Conservation (phyloP, 2,797 vertebrate genomes). For the Benthosema pterotum region DNA sequence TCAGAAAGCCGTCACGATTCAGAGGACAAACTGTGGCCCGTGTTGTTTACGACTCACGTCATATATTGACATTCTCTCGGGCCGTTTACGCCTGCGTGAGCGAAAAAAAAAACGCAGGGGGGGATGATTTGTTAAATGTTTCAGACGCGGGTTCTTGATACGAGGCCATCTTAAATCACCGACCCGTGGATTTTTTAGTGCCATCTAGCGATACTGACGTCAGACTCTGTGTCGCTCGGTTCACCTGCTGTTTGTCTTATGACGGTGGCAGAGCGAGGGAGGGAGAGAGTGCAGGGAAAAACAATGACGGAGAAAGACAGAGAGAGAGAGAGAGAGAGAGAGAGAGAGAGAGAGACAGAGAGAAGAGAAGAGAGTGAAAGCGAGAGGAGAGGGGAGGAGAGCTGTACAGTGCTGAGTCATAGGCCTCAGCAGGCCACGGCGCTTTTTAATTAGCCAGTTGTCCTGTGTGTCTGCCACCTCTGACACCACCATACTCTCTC, state of each 20-base stretch:
- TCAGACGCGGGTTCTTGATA: background rate
- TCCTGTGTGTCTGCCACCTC: conserved; percentile 60
- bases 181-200: too few species aligned
- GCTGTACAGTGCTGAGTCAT: conserved; percentile 65
- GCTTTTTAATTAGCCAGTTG: conserved; percentile 71
- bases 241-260: conserved; percentile 37
- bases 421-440: conserved; percentile 59
- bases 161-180: too few species aligned
- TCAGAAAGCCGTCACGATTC: too few species aligned
- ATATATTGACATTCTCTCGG: too few species aligned
- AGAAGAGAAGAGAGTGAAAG: background rate
- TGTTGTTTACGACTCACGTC: too few species aligned
- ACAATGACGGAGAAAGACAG: background rate
- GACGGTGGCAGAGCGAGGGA: too few species aligned
- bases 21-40: too few species aligned
- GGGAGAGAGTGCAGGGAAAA: conserved; percentile 6
- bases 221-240: conserved; percentile 4
- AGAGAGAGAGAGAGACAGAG: conserved; percentile 1
- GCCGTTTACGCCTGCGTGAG: too few species aligned
- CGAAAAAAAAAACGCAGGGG: too few species aligned
- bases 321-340: too few species aligned
- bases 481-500: conserved; percentile 53
- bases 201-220: too few species aligned
- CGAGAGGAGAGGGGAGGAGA: conserved; percentile 8
- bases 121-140: too few species aligned